phyloP scores from a whole-genome alignment of 2,888 invertebrate genomes.

The Lordiphosa andalusiaca region DNA sequence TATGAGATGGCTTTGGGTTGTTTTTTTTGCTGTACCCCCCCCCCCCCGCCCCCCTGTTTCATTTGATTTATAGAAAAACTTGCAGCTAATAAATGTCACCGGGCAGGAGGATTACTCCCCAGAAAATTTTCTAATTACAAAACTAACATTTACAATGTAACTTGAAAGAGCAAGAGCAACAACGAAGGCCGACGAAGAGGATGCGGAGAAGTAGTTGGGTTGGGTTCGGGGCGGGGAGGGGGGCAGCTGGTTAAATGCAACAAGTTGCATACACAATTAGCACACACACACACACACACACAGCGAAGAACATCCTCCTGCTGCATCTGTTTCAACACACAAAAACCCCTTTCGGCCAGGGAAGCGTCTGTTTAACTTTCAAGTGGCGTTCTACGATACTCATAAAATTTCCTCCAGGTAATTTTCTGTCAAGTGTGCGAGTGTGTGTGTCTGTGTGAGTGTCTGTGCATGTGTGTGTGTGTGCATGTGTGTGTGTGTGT shows the following conservation, averaged over 20 bases:
- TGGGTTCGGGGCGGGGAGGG: no score
- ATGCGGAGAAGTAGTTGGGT: slow-evolving; percentile 1
- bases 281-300: slow-evolving; percentile 41
- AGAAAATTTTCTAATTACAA: slow-evolving; percentile 72
- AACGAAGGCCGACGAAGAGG: slow-evolving; percentile 1
- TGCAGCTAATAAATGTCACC: slow-evolving; percentile 69
- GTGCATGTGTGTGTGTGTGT: slow-evolving; percentile 17
- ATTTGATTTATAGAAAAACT: slow-evolving; percentile 66
- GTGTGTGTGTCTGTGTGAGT: slow-evolving; percentile 4
- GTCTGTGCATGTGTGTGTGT: slow-evolving; percentile 6
- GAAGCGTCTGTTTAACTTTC: slow-evolving; percentile 70
- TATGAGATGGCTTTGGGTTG: slow-evolving; percentile 38
- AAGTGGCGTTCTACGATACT: slow-evolving; percentile 69
- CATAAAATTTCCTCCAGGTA: slow-evolving; percentile 73
- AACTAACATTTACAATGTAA: slow-evolving; percentile 74
- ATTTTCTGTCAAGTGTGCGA: slow-evolving; percentile 51
- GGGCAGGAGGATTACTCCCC: slow-evolving; percentile 18
- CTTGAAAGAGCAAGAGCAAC: slow-evolving; percentile 51
- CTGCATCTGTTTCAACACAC: slow-evolving; percentile 11
- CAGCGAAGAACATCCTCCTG: background rate
- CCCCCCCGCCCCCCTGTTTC: background rate
- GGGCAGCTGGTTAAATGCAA: slow-evolving; percentile 53
- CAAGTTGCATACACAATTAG: slow-evolving; percentile 75
- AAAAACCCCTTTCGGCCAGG: slow-evolving; percentile 43
- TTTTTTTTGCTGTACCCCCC: slow-evolving; percentile 14